These are phyloP conservation scores for Sitta europaea DNA, from an alignment of 2,113 vertebrate genomes.

Conservation along the genomic window DNA sequence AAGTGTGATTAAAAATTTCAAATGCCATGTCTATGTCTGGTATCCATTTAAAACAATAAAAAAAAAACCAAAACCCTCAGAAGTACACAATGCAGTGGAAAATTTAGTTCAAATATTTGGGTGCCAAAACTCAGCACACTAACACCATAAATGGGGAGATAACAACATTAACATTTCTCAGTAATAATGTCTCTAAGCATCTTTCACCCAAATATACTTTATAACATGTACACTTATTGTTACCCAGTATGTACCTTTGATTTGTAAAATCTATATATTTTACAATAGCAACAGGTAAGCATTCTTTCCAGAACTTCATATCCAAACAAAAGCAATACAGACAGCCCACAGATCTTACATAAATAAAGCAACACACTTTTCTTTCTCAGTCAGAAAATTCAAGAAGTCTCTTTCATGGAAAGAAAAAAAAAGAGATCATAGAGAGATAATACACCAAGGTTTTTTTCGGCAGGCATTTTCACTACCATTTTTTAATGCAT, in stretches of 20 bases:
- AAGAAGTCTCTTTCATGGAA: neutral
- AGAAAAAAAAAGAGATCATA: neutral
- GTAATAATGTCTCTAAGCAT: neutral
- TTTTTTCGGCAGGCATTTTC: neutral
- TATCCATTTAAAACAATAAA: neutral
- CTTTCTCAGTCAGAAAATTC: neutral
- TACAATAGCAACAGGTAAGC: neutral
- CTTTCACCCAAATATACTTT: neutral
- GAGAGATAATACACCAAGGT: neutral
- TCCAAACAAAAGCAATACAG: neutral
- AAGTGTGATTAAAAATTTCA: neutral
- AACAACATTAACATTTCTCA: neutral
- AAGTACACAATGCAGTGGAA: neutral
- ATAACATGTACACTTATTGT: rapidly evolving
- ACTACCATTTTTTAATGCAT: neutral
- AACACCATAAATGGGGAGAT: neutral
- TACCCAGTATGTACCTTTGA: neutral
- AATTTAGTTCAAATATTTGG: neutral
- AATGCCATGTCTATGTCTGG: neutral
- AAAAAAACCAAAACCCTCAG: neutral
- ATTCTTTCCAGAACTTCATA: neutral
- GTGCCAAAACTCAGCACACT: neutral
- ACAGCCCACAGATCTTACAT: neutral
- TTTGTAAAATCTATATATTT: neutral
- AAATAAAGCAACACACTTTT: neutral